Conservation (phyloP, 1,140 invertebrate species). For the Calosoma granatense region DNA sequence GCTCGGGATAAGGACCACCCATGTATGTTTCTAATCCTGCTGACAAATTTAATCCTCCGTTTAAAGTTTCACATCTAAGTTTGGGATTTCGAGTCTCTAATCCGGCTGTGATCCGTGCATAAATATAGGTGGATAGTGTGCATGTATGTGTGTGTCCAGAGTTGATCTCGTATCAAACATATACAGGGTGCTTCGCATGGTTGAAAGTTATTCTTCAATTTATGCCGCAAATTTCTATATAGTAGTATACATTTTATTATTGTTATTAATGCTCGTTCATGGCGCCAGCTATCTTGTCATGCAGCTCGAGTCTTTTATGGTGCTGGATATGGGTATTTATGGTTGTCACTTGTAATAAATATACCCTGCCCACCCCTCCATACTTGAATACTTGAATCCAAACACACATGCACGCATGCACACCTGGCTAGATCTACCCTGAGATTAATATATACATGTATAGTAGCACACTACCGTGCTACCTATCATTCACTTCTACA, state of each 20-base stretch:
- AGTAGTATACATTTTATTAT: neutral
- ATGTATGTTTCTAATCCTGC: neutral
- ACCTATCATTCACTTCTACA: neutral
- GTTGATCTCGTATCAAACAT: neutral
- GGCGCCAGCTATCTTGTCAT: neutral
- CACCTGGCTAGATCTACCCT: neutral
- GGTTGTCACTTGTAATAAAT: neutral
- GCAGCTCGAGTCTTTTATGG: neutral
- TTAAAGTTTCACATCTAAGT: neutral
- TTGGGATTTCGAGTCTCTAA: neutral
- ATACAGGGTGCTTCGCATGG: neutral
- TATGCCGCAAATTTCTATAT: neutral
- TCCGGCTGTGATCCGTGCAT: neutral
- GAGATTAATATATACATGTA: neutral
- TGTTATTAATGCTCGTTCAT: neutral
- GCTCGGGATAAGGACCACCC: neutral
- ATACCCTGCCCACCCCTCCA: no score
- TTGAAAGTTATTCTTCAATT: neutral
- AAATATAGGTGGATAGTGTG: neutral
- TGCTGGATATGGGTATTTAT: neutral
- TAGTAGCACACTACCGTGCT: neutral
- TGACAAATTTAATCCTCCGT: neutral
- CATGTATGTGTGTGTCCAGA: neutral
- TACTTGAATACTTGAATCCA: neutral
- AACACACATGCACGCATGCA: neutral